Conservation (phyloP, 1,140 invertebrate species). For the Drosophila murphyi region DNA sequence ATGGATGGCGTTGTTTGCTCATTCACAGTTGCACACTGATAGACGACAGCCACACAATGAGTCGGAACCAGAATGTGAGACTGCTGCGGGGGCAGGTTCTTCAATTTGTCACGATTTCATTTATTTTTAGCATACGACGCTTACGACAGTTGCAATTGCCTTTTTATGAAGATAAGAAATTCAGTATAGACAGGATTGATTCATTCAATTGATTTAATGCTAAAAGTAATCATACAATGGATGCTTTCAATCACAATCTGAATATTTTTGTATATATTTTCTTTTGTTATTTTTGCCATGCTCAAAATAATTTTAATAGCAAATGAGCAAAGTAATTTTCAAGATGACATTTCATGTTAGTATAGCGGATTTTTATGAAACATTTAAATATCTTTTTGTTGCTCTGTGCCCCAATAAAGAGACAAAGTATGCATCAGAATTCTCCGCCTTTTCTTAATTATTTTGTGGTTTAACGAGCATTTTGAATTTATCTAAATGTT, state of each 20-base stretch:
- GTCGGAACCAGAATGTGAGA: not conserved
- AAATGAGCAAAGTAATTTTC: too few species aligned
- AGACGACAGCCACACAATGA: not conserved
- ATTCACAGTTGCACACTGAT: conserved; percentile 29
- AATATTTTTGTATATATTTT: not conserved
- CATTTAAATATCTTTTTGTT: too few species aligned
- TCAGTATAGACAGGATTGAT: conserved; percentile 7
- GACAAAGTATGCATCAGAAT: too few species aligned
- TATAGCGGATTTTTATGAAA: too few species aligned
- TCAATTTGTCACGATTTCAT: conserved; percentile 71
- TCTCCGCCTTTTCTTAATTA: too few species aligned
- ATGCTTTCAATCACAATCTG: not conserved
- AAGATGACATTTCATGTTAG: too few species aligned
- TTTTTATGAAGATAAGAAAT: conserved; percentile 6
- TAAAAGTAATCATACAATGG: not conserved
- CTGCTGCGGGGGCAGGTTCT: not conserved
- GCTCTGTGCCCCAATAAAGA: too few species aligned
- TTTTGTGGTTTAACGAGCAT: too few species aligned
- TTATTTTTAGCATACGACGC: conserved; percentile 66
- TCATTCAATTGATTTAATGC: not conserved
- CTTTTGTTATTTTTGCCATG: not conserved
- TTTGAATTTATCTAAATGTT: too few species aligned
- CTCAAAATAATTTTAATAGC: too few species aligned
- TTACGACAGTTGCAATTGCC: not conserved
- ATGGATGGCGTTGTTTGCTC: conserved; percentile 57